These are phyloP conservation scores for Lasioglossum lativentre DNA, from an alignment of 2,888 invertebrate genomes.

Conservation along the genomic window DNA sequence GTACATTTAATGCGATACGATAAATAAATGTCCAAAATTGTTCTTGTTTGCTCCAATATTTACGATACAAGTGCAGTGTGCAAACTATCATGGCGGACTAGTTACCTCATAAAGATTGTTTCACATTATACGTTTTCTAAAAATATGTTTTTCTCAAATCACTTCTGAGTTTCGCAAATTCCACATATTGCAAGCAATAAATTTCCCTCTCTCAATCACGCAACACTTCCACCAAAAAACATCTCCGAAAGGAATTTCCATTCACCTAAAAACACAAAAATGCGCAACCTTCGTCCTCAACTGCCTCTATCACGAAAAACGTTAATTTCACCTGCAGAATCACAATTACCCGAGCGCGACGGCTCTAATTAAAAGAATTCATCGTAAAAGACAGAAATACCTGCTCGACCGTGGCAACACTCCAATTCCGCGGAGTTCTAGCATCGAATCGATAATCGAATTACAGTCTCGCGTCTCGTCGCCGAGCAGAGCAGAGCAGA, in stretches of 20 bases:
- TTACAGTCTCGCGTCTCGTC: background rate
- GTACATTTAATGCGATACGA: background rate
- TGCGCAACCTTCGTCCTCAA: background rate
- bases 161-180: background rate
- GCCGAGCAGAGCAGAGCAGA: background rate
- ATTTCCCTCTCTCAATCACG: background rate
- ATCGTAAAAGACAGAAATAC: background rate
- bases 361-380: slow-evolving; percentile 10
- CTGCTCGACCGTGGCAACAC: background rate
- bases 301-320: background rate
- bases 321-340: background rate
- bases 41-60: background rate
- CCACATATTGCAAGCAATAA: background rate
- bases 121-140: background rate
- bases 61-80: background rate
- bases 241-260: background rate
- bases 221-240: background rate
- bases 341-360: background rate
- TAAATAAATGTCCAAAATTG: background rate
- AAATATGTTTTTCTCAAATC: background rate
- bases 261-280: background rate
- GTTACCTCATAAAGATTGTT: background rate
- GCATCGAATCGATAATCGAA: slow-evolving; percentile 6
- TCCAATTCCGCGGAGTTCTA: background rate
- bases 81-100: background rate